Conservation (phyloP, 2,113 vertebrate genomes). For the Salvator merianae region DNA sequence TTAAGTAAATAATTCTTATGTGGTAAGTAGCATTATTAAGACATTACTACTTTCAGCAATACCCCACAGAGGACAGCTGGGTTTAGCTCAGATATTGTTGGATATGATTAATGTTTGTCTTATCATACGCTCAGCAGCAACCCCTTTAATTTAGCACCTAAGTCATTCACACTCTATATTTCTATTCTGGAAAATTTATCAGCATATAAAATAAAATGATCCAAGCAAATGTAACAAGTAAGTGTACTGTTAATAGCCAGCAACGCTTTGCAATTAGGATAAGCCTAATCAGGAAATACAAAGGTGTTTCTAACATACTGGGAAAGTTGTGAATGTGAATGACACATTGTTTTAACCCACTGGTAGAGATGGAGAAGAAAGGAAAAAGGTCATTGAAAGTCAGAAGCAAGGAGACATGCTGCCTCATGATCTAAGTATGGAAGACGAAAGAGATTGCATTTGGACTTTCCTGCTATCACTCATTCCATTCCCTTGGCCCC, state of each 20-base stretch:
- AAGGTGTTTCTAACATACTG: background rate
- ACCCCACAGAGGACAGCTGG: background rate
- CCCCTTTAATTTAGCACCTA: background rate
- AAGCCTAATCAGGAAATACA: background rate
- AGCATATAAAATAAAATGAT: no score
- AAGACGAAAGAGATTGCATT: constrained; percentile 29
- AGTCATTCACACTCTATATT: background rate
- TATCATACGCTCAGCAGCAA: background rate
- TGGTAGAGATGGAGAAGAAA: constrained; percentile 24
- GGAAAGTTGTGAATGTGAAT: background rate
- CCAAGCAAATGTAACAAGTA: background rate
- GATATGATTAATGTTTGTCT: background rate
- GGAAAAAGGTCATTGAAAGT: constrained; percentile 19
- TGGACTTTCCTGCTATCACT: constrained; percentile 13
- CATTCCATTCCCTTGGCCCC: background rate
- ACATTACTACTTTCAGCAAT: no score
- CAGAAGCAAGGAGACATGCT: constrained; percentile 23
- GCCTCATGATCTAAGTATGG: constrained; percentile 20
- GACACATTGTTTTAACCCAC: background rate
- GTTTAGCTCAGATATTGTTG: background rate
- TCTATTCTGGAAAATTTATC: background rate
- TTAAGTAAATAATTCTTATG: background rate
- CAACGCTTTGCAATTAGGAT: background rate
- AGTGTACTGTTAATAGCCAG: background rate
- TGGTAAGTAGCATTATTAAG: background rate